Evolutionary conservation across 2,113 vertebrate genomes (phyloP).

Genomic region (Taxidea taxus): DNA sequence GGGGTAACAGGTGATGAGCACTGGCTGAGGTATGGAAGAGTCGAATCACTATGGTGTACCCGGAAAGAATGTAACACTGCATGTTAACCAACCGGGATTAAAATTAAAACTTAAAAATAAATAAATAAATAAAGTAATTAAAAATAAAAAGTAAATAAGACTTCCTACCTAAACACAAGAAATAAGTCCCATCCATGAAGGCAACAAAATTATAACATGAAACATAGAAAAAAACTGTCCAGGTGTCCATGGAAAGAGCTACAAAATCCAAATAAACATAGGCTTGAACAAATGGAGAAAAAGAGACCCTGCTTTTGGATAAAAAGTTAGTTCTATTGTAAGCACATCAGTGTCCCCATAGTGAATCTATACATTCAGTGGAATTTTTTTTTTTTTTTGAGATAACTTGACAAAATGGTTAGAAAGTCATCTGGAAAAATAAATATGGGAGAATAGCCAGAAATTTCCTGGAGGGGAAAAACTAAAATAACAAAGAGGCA

Average conservation of each 20-base stretch:
- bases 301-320: not conserved
- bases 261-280: not conserved
- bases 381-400: not conserved
- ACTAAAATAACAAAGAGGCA: not conserved
- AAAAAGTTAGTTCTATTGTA: not conserved
- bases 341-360: not conserved
- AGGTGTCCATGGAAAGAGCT: not conserved
- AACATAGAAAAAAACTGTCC: not conserved
- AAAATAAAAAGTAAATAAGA: not conserved
- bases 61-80: not conserved
- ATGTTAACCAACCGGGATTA: not conserved
- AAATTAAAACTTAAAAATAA: not conserved
- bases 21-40: not conserved
- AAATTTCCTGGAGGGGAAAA: not conserved
- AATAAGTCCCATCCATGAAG: not conserved
- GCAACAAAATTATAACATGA: not conserved
- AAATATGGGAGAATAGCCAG: constrained; percentile 4
- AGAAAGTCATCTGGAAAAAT: constrained; percentile 37
- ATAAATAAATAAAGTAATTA: not conserved
- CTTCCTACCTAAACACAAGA: not conserved
- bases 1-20: not conserved
- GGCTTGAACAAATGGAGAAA: not conserved
- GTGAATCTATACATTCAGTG: not conserved
- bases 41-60: not conserved
- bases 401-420: not conserved